Evolutionary conservation across 2,888 invertebrate genomes (phyloP).

Genomic region (Cantharis rufa): DNA sequence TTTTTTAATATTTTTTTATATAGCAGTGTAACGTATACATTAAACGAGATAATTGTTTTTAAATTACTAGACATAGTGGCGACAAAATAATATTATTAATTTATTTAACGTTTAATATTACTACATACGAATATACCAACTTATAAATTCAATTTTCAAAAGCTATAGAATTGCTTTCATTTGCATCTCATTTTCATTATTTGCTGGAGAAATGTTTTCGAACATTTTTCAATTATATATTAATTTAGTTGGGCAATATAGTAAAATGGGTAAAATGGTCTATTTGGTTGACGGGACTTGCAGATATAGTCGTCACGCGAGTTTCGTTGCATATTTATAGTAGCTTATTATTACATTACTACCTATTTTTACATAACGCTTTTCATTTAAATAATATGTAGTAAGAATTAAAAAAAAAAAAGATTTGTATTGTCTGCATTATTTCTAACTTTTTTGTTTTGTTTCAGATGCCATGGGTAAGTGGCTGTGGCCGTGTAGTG

Average conservation of each 20-base stretch:
- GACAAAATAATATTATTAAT: background rate
- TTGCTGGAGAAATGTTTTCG: background rate
- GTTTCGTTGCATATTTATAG: constrained; percentile 30
- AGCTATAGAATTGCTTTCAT: background rate
- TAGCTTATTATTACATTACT: background rate
- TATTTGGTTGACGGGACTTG: constrained; percentile 20
- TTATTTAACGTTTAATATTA: background rate
- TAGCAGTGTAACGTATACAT: background rate
- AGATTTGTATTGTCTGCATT: constrained; percentile 1
- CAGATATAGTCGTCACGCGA: constrained; percentile 27
- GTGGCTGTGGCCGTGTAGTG: constrained; percentile 51
- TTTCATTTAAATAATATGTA: constrained; percentile 18
- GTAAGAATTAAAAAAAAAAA: background rate
- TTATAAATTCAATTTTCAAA: background rate
- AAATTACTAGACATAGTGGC: background rate
- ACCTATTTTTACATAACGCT: constrained; percentile 17
- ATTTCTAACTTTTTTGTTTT: constrained; percentile 55
- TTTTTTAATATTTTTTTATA: too few species aligned
- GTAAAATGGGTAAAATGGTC: constrained; percentile 14
- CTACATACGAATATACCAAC: background rate
- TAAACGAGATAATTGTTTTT: background rate
- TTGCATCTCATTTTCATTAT: background rate
- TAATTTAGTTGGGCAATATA: constrained; percentile 19
- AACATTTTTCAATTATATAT: constrained; percentile 20
- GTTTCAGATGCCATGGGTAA: constrained; percentile 84